These are phyloP conservation scores for Amazona finschi DNA, from an alignment of 2,797 vertebrate species.

Conservation along the genomic window DNA sequence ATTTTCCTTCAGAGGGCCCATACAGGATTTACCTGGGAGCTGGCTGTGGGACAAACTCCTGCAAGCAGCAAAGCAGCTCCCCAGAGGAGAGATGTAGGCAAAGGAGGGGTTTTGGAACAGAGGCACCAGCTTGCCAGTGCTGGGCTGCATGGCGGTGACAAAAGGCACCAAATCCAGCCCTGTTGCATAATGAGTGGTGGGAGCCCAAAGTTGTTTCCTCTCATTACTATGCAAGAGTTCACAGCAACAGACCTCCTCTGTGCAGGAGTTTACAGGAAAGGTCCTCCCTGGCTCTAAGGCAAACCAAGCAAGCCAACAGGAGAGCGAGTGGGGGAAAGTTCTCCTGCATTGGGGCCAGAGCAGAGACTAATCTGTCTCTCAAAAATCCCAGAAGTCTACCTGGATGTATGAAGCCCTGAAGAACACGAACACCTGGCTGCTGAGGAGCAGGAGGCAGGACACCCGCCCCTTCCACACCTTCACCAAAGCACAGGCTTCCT, in stretches of 20 bases:
- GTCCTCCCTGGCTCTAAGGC: background rate
- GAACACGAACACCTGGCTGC: background rate
- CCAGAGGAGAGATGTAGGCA: background rate
- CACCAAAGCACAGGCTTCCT: background rate
- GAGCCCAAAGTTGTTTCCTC: slow-evolving; percentile 46
- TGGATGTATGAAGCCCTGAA: background rate
- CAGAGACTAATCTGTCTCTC: background rate
- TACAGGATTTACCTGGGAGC: slow-evolving; percentile 35
- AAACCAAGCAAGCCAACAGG: background rate
- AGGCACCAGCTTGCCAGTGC: background rate
- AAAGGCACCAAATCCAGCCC: background rate
- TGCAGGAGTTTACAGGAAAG: slow-evolving; percentile 13
- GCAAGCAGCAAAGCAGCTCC: background rate
- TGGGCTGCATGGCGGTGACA: background rate
- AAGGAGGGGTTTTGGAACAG: background rate
- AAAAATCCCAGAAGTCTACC: background rate
- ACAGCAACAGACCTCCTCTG: slow-evolving; percentile 48
- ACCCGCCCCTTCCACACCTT: background rate
- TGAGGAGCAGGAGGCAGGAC: background rate
- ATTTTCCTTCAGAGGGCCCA: background rate
- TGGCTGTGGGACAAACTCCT: background rate
- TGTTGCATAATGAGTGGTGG: slow-evolving; percentile 27
- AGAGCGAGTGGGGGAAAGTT: background rate
- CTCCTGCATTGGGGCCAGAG: background rate
- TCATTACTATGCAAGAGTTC: slow-evolving; percentile 51